Evolutionary conservation across 2,113 vertebrate genomes (phyloP).

Genomic region (Elephas maximus): DNA sequence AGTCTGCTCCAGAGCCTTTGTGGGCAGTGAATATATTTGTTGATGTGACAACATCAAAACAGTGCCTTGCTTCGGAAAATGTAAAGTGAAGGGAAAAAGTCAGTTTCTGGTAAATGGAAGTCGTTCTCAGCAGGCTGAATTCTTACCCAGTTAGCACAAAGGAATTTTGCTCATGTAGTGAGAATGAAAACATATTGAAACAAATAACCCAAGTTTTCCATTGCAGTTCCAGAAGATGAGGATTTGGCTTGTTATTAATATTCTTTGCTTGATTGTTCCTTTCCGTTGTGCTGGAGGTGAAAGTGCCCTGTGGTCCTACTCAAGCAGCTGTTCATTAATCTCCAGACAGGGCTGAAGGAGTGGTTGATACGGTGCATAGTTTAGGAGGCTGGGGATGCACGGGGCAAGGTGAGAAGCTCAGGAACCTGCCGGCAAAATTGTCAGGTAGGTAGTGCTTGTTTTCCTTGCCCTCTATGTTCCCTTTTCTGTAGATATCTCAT

Average conservation of each 20-base stretch:
- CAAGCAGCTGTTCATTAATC: constrained; percentile 54
- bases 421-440: neutral
- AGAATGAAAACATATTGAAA: constrained; percentile 77
- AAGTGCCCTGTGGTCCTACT: constrained; percentile 59
- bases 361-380: neutral
- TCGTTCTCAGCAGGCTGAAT: constrained; percentile 62
- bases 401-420: neutral
- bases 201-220: constrained; percentile 71
- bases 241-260: constrained; percentile 68
- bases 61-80: constrained; percentile 67
- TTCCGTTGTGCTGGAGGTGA: constrained; percentile 67
- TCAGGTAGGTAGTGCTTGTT: neutral
- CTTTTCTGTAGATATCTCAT: constrained; percentile 14
- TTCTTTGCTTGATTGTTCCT: constrained; percentile 60
- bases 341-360: neutral
- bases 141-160: constrained; percentile 70
- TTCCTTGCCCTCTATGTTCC: neutral
- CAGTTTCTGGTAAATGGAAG: constrained; percentile 70
- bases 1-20: constrained; percentile 13
- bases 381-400: neutral
- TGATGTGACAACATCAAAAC: constrained; percentile 73
- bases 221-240: constrained; percentile 62
- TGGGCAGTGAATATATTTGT: constrained; percentile 46
- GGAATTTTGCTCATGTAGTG: constrained; percentile 69
- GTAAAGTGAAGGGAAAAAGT: constrained; percentile 51